Conservation (phyloP, 1,140 invertebrate genomes). For the Lepidurus arcticus region DNA sequence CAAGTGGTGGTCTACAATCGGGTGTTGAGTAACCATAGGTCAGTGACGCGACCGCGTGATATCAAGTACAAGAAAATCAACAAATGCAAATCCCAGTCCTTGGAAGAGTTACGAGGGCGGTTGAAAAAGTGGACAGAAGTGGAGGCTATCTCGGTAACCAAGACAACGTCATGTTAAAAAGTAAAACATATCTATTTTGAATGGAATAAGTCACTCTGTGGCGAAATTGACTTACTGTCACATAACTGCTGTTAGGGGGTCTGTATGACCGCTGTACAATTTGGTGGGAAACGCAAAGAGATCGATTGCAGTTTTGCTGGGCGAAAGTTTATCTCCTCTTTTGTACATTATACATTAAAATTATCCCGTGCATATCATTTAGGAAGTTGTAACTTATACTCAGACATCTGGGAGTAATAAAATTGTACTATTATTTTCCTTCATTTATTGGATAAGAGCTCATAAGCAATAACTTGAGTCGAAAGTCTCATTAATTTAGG, state of each 20-base stretch:
- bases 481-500: background rate
- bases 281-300: no score
- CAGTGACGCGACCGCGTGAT: constrained; percentile 82
- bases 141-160: constrained; percentile 10
- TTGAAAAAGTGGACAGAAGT: constrained; percentile 72
- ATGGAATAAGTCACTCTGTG: background rate
- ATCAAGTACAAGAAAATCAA: constrained; percentile 85
- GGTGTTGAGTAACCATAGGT: constrained; percentile 82
- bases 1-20: constrained; percentile 56
- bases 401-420: constrained; percentile 1
- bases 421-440: background rate
- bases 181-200: background rate
- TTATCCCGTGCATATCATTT: background rate
- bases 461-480: background rate
- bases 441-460: background rate
- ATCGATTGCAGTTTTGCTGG: no score
- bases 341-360: background rate
- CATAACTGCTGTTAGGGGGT: background rate
- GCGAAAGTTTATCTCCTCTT: background rate
- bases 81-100: constrained; percentile 79
- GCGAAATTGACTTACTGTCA: background rate
- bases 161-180: background rate
- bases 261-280: no score
- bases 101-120: constrained; percentile 72
- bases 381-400: background rate